Base-by-base conservation (phyloP, 1,140 invertebrate genomes). In the Brachionus rubens region DNA sequence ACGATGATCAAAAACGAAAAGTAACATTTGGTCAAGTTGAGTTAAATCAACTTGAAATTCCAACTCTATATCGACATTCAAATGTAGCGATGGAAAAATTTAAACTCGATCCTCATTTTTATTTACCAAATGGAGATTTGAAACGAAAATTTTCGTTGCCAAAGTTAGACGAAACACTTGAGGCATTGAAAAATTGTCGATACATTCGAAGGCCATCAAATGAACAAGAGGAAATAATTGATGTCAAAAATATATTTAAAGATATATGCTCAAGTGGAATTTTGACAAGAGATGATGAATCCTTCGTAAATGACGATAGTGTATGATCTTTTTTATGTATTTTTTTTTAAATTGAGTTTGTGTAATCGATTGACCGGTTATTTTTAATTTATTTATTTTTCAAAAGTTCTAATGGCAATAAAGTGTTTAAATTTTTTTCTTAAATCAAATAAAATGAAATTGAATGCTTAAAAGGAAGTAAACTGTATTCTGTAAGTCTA, bases 81-180 rank as follows among this genome's bases (percentile, higher is more conserved):
- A 72, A 48, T 36, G 16, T 72, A n/a, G 68, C 30, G 6, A 40
- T 40, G 30, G 68, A 72, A 72, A 72, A 72, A n/a, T 72, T 40
- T 26, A 72, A 72, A 30, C 33, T 72, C 19, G 36, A 72, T 72
- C 68, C 68, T 36, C 46, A 72, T 28, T 72, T 50, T 50, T 72
- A 72, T 41, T 26, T 72, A 12, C 68, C 68, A 54, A 41, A 72
- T 54, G 68, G 68, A 3, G 19, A 36, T 24, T 48, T 72, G 24
- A 48, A 54, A 28, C 21, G 68, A 21, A 48, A 40, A 33, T 72
- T 36, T 33, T 72, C 68, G 1, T 40, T 72, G 12, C 68, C 68
- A 33, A 72, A 72, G n/a, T n/a, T 72, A 21, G 46, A 54, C 12
- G 68, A 72, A 12, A 12, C 50, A 14, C 26, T 72, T n/a, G 68